Evolutionary conservation across 2,113 vertebrate genomes (phyloP).

Genomic region (Melierax canorus): DNA sequence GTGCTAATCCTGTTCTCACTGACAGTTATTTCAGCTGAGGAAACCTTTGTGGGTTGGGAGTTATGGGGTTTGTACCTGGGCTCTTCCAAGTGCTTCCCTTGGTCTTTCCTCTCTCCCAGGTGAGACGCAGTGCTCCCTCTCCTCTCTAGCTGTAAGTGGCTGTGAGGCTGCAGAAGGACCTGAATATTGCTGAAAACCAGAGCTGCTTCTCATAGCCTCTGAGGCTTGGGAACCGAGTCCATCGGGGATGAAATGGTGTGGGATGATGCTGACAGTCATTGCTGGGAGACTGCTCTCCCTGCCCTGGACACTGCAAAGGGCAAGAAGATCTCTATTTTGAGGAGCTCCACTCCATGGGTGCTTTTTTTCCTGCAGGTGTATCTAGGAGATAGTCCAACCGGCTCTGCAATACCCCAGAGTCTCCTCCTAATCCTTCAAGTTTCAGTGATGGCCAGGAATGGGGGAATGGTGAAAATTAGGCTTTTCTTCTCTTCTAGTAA

Average conservation of each 20-base stretch:
- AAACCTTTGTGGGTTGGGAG: not conserved
- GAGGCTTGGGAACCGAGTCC: not conserved
- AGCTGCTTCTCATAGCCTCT: not conserved
- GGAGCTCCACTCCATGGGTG: not conserved
- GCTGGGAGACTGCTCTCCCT: not conserved
- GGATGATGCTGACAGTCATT: not conserved
- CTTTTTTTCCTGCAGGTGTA: not conserved
- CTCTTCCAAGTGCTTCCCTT: not conserved
- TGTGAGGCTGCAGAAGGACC: not conserved
- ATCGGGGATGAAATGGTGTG: accelerated
- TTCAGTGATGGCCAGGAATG: not conserved
- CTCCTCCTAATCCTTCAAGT: not conserved
- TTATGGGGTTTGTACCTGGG: not conserved
- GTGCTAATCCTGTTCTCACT: not conserved
- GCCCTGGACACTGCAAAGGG: not conserved
- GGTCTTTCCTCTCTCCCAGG: not conserved
- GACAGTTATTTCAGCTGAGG: not conserved
- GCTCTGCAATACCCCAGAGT: not conserved
- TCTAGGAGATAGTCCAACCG: not conserved
- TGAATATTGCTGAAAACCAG: not conserved
- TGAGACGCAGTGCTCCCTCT: not conserved
- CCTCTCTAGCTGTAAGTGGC: not conserved
- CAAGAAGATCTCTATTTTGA: not conserved
- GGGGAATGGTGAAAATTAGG: not conserved
- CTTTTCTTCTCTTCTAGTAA: not conserved